Percentiles rank a stretch among this genome's conserved stretches.
These are phyloP conservation scores for Porites lobata DNA, from an alignment of 92 coral and sea anemone species.

Conservation along the genomic window DNA sequence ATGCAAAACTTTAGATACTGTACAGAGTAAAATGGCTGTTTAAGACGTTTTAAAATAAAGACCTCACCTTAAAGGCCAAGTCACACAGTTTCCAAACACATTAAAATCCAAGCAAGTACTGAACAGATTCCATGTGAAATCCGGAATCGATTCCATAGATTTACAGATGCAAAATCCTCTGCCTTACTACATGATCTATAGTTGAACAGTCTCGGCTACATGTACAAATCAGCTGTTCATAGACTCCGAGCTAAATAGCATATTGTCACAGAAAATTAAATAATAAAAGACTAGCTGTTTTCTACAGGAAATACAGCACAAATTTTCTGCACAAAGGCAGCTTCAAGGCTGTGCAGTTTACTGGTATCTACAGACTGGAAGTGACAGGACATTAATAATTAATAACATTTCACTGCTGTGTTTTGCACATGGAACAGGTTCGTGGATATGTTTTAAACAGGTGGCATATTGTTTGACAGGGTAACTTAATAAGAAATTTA, in stretches of 20 bases:
- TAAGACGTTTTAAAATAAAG: neutral
- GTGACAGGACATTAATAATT: conserved; percentile 23
- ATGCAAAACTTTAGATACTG: no score
- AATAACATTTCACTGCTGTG: conserved; percentile 6
- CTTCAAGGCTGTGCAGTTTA: conserved; percentile 4
- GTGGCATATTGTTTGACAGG: conserved; percentile 31
- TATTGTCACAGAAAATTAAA: neutral
- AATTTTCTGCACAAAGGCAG: conserved; percentile 30
- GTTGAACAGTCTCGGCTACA: neutral
- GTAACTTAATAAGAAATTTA: neutral
- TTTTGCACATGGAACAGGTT: conserved; percentile 32
- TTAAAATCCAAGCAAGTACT: conserved; percentile 81
- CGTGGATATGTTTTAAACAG: conserved; percentile 14
- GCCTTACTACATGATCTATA: neutral
- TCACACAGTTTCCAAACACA: conserved; percentile 73
- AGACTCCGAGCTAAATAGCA: neutral
- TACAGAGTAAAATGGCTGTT: no score
- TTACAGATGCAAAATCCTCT: conserved; percentile 13
- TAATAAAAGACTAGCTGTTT: neutral
- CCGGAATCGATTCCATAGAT: conserved; percentile 93
- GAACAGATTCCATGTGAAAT: conserved; percentile 83
- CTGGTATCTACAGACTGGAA: conserved; percentile 34
- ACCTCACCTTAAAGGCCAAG: conserved; percentile 91
- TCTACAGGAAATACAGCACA: neutral
- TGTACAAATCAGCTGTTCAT: neutral